Percentiles rank a stretch among this genome's conserved stretches.
Conservation (phyloP, 1,140 invertebrate genomes). For the Metopolophium dirhodum region DNA sequence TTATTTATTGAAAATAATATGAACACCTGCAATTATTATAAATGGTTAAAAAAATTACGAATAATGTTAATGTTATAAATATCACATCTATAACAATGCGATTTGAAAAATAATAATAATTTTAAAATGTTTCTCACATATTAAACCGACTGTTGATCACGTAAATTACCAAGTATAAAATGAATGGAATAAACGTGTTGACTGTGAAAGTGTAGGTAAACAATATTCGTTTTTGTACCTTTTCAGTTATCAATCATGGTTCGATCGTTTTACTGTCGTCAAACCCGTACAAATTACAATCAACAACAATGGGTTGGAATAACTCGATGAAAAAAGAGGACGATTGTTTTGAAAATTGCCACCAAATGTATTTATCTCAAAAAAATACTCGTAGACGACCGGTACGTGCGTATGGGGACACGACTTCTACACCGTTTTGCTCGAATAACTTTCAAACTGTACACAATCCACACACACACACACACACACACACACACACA, state of each 20-base stretch:
- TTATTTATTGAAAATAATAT: no score
- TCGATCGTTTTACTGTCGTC: not conserved
- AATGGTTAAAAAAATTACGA: no score
- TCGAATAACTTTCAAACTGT: constrained; percentile 30
- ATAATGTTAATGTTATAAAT: no score
- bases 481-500: not conserved
- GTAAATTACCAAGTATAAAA: not conserved
- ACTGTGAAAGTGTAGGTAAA: not conserved
- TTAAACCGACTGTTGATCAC: not conserved
- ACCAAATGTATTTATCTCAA: not conserved
- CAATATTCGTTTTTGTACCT: not conserved
- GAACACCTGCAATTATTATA: no score
- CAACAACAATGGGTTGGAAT: not conserved
- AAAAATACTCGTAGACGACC: not conserved
- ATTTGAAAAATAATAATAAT: not conserved
- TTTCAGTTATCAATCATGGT: not conserved
- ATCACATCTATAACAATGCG: no score
- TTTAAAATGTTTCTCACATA: not conserved
- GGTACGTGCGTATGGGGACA: not conserved
- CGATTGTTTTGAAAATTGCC: not conserved
- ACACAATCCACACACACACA: not conserved
- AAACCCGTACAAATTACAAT: not conserved
- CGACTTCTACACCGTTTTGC: not conserved
- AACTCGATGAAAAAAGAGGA: not conserved
- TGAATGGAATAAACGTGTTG: not conserved